Conservation (phyloP, 2,797 vertebrate species). For the Enteromius fasciolatus region DNA sequence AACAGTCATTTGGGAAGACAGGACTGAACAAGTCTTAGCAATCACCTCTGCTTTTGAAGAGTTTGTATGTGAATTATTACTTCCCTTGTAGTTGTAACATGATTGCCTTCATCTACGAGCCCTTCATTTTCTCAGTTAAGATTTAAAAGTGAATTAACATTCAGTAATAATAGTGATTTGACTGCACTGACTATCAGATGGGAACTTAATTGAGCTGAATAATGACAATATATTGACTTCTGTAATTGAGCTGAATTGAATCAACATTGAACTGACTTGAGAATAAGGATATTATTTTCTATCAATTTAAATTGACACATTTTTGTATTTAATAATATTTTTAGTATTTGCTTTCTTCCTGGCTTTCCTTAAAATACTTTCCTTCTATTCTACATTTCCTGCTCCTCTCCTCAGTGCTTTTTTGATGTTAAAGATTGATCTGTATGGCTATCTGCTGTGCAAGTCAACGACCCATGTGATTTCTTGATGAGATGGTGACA, state of each 20-base stretch:
- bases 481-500: conserved; percentile 33
- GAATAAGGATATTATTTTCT: not conserved
- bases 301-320: not conserved
- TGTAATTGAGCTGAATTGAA: not conserved
- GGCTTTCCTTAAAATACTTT: not conserved
- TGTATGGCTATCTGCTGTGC: conserved; percentile 1
- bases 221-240: not conserved
- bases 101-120: not conserved
- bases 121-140: not conserved
- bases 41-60: conserved; percentile 8
- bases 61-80: conserved; percentile 1
- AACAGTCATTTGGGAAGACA: conserved; percentile 15
- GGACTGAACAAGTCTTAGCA: not conserved
- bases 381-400: not conserved
- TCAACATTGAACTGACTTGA: not conserved
- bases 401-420: not conserved
- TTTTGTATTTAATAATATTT: not conserved
- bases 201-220: not conserved
- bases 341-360: not conserved
- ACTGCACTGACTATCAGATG: not conserved
- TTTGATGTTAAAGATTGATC: not conserved
- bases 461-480: conserved; percentile 21
- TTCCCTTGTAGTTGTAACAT: not conserved
- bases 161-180: not conserved
- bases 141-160: not conserved